Evolutionary conservation across 2,797 vertebrate genomes (phyloP), one percentile per base, ranked within the genome.

Genomic region (Oophaga sylvatica): DNA sequence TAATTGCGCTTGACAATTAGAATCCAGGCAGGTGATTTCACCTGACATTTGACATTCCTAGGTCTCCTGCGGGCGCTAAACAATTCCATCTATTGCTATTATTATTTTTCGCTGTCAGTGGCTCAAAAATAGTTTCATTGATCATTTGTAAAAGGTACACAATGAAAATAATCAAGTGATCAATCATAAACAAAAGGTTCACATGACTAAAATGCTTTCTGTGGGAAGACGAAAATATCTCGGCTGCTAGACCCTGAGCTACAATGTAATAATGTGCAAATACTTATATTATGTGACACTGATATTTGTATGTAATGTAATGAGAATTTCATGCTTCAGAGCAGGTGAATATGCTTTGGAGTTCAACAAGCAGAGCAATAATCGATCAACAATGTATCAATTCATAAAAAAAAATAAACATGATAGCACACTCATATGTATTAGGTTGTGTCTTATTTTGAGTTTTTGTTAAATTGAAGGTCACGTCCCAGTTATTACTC

Each of bases 101-200:
- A 60, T 60, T 65, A 81, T 67, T n/a, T 35, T 59, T n/a, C 57
- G 19, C 71, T 83, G 80, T 87, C 86, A 82, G 45, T 5, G 13
- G 41, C 63, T 41, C 29, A 19, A 13, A 48, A 71, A 80, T 75
- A n/a, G 22, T 63, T n/a, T 62, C 78, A 87, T 75, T 87, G 85
- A 87, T 81, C 85, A 87, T 87, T 87, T 86, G 35, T 29, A 75
- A 87, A 77, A 81, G 60, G 57, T 57, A 20, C 56, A 63, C 53
- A 63, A 73, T 73, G 67, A 86, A 86, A 86, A 81, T 86, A 81
- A 86, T 86, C 85, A 86, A 73, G 85, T 73, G 78, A 86, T 86
- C 85, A 86, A 86, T 86, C 85, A 80, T 73, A 57, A 70, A 86
- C 45, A 86, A 85, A 86, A 84, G 41, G 71, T 63, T 26, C 83